Conservation (phyloP, 92 coral and sea anemone species). For the Porites cylindrica region DNA sequence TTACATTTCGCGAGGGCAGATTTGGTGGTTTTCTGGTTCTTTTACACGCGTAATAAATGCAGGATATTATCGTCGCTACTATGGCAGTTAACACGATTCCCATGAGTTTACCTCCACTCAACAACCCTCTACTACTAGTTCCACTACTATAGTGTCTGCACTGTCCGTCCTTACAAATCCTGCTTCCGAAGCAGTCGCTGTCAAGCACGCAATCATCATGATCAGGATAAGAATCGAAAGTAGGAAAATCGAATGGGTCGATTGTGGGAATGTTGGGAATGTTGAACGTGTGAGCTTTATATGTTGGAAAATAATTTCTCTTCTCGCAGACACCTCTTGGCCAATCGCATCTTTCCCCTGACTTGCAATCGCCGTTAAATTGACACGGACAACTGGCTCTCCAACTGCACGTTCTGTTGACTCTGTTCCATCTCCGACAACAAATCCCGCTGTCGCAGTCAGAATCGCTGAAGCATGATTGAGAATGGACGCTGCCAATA, state of each 20-base stretch:
- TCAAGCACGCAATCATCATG: not conserved
- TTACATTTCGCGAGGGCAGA: not conserved
- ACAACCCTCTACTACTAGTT: not conserved
- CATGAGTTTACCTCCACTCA: not conserved
- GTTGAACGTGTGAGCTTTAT: not conserved
- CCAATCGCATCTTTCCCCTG: not conserved
- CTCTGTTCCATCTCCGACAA: not conserved
- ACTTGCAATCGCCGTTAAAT: not conserved
- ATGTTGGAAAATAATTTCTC: not conserved
- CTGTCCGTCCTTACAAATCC: not conserved
- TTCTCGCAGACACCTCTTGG: not conserved
- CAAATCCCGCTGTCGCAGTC: not conserved
- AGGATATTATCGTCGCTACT: not conserved
- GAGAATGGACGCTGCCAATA: constrained; percentile 3
- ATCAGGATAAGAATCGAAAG: not conserved
- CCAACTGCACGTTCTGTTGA: not conserved
- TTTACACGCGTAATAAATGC: not conserved
- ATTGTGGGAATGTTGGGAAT: not conserved
- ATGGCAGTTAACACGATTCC: not conserved
- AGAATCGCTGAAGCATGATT: not conserved
- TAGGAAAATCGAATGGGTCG: not conserved
- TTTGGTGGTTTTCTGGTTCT: constrained; percentile 3
- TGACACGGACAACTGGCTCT: not conserved
- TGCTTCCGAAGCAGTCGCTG: not conserved
- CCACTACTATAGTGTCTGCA: not conserved